Percentiles rank a stretch among this genome's conserved stretches.
phyloP scores from a whole-genome alignment of 2,888 invertebrate species.

The Dryococelus australis region DNA sequence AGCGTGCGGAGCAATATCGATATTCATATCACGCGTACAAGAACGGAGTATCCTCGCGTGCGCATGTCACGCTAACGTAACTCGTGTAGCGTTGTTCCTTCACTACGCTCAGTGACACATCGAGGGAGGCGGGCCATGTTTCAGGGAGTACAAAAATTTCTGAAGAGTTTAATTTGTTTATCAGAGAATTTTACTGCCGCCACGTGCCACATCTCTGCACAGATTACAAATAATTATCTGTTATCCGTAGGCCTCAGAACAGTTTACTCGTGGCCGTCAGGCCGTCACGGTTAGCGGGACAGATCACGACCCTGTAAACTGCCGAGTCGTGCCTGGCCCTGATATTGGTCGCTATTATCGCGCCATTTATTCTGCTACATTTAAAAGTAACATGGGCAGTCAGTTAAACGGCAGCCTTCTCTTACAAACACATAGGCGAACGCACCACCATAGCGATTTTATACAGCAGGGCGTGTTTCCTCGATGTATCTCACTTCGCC shows the following conservation, averaged over 20 bases:
- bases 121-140: too few relatives aligned
- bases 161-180: background rate
- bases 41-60: too few relatives aligned
- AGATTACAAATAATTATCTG: background rate
- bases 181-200: background rate
- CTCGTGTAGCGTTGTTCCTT: too few relatives aligned
- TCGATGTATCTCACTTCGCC: too few relatives aligned
- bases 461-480: too few relatives aligned
- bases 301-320: background rate
- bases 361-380: background rate
- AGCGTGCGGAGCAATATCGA: too few relatives aligned
- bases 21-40: too few relatives aligned
- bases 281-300: background rate
- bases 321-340: background rate
- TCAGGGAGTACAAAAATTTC: too few relatives aligned
- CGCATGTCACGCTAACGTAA: too few relatives aligned
- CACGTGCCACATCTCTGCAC: background rate
- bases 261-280: background rate
- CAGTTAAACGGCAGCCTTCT: background rate
- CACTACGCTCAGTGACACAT: too few relatives aligned
- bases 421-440: too few relatives aligned
- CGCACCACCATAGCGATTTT: too few relatives aligned
- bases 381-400: background rate
- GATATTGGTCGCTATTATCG: background rate
- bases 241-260: background rate